Evolutionary conservation across 2,113 vertebrate genomes (phyloP).

Genomic region (Daboia siamensis): DNA sequence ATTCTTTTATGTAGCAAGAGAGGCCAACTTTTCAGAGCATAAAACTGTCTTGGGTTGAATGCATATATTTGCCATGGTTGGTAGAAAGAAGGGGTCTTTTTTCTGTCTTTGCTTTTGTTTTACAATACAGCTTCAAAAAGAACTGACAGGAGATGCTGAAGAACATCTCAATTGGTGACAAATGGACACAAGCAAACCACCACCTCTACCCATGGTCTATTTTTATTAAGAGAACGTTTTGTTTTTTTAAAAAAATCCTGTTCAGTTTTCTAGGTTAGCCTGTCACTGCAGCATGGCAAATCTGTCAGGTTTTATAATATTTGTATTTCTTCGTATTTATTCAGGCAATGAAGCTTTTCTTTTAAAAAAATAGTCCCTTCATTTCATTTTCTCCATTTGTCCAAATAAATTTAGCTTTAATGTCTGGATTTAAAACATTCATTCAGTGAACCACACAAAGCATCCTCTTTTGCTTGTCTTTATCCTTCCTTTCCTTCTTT

Average conservation of each 20-base stretch:
- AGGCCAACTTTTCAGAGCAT: fast-evolving
- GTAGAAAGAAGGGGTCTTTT: constrained; percentile 15
- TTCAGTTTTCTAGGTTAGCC: constrained; percentile 41
- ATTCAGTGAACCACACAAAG: constrained; percentile 43
- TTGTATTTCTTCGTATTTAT: constrained; percentile 57
- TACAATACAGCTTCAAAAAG: constrained; percentile 18
- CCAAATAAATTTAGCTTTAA: constrained; percentile 17
- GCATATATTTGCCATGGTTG: not conserved
- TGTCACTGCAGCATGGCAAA: constrained; percentile 36
- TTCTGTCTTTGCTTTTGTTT: not conserved
- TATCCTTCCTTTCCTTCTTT: constrained; percentile 15
- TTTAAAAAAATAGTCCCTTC: constrained; percentile 19
- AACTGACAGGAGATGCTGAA: constrained; percentile 18
- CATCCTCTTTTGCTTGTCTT: constrained; percentile 16
- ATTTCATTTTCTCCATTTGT: constrained; percentile 22
- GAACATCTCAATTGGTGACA: constrained; percentile 25
- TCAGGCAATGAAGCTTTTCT: constrained; percentile 32
- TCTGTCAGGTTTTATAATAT: constrained; percentile 49
- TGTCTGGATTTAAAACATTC: constrained; percentile 40
- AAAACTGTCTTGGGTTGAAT: not conserved
- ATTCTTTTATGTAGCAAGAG: not conserved
- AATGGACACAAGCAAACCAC: constrained; percentile 6
- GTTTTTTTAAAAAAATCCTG: constrained; percentile 23
- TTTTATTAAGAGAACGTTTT: constrained; percentile 8
- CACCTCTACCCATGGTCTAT: not conserved